These are phyloP conservation scores for Eospalax fontanierii DNA, from an alignment of 2,797 vertebrate genomes.

Conservation along the genomic window DNA sequence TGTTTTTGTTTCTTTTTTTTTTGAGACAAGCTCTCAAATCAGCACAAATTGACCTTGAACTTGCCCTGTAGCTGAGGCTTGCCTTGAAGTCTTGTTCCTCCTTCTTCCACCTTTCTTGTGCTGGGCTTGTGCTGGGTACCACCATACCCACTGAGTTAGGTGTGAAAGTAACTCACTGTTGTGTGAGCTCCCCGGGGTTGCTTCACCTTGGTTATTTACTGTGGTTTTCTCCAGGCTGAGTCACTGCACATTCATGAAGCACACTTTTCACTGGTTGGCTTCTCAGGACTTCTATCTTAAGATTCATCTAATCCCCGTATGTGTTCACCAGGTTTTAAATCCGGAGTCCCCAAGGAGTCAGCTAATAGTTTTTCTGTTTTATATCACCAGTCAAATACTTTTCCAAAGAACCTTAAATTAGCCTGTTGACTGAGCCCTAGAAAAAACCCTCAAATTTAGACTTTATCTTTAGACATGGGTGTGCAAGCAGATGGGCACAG, in stretches of 20 bases:
- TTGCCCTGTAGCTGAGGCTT: not conserved
- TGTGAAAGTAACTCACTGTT: conserved; percentile 21
- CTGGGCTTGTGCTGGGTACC: not conserved
- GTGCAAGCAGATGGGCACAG: not conserved
- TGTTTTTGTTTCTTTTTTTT: not conserved
- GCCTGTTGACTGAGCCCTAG: not conserved
- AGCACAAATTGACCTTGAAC: not conserved
- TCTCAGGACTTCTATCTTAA: conserved; percentile 48
- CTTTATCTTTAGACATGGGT: not conserved
- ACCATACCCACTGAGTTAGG: not conserved
- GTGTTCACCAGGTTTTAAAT: conserved; percentile 24
- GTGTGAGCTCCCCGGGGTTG: not conserved
- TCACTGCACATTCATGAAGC: conserved; percentile 12
- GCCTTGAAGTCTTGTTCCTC: not conserved
- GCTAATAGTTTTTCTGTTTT: conserved; percentile 52
- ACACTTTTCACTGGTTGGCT: not conserved
- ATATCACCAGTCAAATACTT: conserved; percentile 9
- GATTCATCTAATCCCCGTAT: not conserved
- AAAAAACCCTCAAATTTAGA: not conserved
- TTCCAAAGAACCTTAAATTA: not conserved
- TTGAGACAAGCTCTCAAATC: not conserved
- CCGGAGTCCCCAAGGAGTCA: conserved; percentile 1
- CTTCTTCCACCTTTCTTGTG: not conserved
- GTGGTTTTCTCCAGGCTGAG: conserved; percentile 19
- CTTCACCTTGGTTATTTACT: not conserved